Evolutionary conservation across 37 sponge, comb jelly and placozoan species (phyloP), one percentile per base, ranked within the genome.

Genomic region (Geodia barretti): DNA sequence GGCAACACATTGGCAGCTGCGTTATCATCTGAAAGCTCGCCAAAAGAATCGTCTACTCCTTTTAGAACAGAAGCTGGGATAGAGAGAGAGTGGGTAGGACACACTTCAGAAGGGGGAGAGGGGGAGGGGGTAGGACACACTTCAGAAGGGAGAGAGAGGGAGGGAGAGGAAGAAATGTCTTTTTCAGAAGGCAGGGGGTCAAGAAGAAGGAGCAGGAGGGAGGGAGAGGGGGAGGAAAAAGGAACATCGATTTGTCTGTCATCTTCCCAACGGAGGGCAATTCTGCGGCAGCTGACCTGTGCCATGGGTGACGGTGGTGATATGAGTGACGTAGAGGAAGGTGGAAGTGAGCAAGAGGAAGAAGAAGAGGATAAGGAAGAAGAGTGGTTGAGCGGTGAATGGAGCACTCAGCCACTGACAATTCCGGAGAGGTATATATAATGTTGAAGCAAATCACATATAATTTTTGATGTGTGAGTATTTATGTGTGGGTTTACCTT

Each of bases 161-260:
- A 63, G 28, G 4, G 5, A 29, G 69, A 68, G 69, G 34, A 31
- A 33, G 69, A 68, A 4, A 33, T 34, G 40, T n/a, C 8, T 72
- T 41, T 72, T 34, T 21, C 73, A 72, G 26, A 23, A 24, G 23
- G 42, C 42, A 28, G 40, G 73, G 73, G 73, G 42, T 72, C 25
- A 72, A 26, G 73, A 43, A 3, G 4, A n/a, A n/a, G 1, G 41
- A 11, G 1, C 42, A 25, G 24, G 37, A 8, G 23, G 8, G 73
- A 72, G 39, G 73, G 73, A 72, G 73, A 9, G 4, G 47, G 54
- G 60, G 31, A 43, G 32, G 30, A 58, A 74, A 1, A 28, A 5
- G 34, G 20, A 24, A 21, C 35, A 2, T 31, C 35, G 31, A 29
- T 2, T 35, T 68, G 34, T 47, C 54, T 47, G 11, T 47, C 54